Evolutionary conservation across 2,888 invertebrate genomes (phyloP).

Genomic region (Chymomyza caudatula): DNA sequence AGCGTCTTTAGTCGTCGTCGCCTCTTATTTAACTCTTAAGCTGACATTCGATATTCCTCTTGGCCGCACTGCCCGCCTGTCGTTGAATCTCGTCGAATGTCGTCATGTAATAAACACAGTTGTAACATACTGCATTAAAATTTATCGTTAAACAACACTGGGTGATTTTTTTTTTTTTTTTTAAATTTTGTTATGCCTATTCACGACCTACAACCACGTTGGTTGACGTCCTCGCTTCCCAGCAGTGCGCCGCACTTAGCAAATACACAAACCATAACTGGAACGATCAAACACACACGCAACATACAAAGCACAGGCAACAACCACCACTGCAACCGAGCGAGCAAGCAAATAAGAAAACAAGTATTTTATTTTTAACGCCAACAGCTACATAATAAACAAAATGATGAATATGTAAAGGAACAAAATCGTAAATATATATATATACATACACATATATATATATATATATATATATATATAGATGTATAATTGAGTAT

Average conservation of each 20-base stretch:
- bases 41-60: slow-evolving; percentile 6
- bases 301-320: slow-evolving; percentile 49
- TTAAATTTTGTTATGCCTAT: slow-evolving; percentile 7
- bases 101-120: not conserved
- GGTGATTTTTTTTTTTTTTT: slow-evolving; percentile 13
- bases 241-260: slow-evolving; percentile 11
- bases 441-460: not conserved
- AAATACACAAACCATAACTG: slow-evolving; percentile 9
- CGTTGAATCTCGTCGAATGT: slow-evolving; percentile 12
- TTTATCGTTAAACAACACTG: slow-evolving; percentile 18
- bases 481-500: not conserved
- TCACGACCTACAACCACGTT: slow-evolving; percentile 12
- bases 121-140: slow-evolving; percentile 31
- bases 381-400: not conserved
- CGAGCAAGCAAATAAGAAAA: slow-evolving; percentile 28
- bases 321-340: slow-evolving; percentile 65
- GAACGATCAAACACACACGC: slow-evolving; percentile 25
- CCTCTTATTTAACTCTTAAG: slow-evolving; percentile 29
- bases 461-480: not conserved
- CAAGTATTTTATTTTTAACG: not conserved
- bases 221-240: slow-evolving; percentile 12
- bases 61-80: slow-evolving; percentile 28
- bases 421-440: not conserved
- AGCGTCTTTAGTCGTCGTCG: too few species aligned
- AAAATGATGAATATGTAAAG: not conserved